Evolutionary conservation across 2,888 invertebrate genomes (phyloP), one percentile per base, ranked within the genome.

Genomic region (Hemistola chrysoprasaria): DNA sequence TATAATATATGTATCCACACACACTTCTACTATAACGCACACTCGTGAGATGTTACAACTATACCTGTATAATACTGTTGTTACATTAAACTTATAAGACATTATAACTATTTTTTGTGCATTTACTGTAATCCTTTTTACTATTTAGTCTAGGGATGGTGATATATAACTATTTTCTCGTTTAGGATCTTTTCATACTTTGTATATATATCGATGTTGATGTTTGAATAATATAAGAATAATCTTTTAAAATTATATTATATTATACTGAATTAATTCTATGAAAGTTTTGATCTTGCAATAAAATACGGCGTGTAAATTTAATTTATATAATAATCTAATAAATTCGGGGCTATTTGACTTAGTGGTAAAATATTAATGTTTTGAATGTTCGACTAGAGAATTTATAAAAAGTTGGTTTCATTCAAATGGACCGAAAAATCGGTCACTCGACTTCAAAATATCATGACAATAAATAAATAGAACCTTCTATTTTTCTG

Each of bases 61-160:
- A n/a, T n/a, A n/a, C n/a, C n/a, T n/a, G n/a, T n/a, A n/a, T n/a
- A 67, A 66, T 66, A 75, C 68, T 72, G 71, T 79, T 80, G 74
- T 82, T 78, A 76, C 57, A 63, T 63, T 50, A 73, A 75, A 42
- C 67, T 71, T 63, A 67, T 78, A 73, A 85, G 78, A 84, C 81
- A 80, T 71, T 77, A 67, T 75, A 68, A 82, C 85, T 88, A 88
- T 88, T 87, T 88, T 88, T 87, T 79, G 87, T 81, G 84, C 78
- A 85, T 88, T 86, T 88, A 88, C 87, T 88, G 85, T 85, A 87
- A 84, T 78, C 76, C 77, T 79, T 84, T 83, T 77, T 81, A 86
- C 74, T 76, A 72, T 76, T 75, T 75, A 78, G 73, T 76, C 65
- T 82, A 82, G 76, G 78, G 71, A 72, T 65, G 78, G 85, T 86